These are phyloP conservation scores for Isurus oxyrinchus DNA, from an alignment of 2,113 vertebrate species.

Conservation along the genomic window DNA sequence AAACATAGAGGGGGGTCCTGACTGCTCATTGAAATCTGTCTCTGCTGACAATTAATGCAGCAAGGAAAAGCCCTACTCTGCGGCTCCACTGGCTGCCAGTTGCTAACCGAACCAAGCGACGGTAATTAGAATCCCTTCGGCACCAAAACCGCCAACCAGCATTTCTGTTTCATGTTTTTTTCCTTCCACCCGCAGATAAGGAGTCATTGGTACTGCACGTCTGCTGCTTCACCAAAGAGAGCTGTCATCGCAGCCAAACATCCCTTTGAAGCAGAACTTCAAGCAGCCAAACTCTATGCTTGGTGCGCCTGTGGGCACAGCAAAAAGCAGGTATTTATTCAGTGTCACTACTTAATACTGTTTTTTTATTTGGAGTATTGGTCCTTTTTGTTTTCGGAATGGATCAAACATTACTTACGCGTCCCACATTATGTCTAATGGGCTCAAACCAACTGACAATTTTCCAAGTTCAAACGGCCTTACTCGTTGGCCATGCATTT, in stretches of 20 bases:
- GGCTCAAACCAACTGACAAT: not conserved
- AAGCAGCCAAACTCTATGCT: constrained; percentile 62
- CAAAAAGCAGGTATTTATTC: constrained; percentile 63
- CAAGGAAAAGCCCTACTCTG: not conserved
- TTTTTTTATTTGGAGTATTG: not conserved
- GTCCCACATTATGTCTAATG: not conserved
- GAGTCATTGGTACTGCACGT: constrained; percentile 40
- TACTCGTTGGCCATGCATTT: not conserved
- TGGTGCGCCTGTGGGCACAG: constrained; percentile 79
- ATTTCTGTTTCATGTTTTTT: not conserved
- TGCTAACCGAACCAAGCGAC: not conserved
- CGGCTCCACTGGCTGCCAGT: not conserved
- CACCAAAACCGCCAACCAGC: not conserved
- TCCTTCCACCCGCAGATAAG: constrained; percentile 41
- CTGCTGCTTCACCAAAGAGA: not conserved
- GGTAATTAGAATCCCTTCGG: not conserved
- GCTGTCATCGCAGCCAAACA: constrained; percentile 57
- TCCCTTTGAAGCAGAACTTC: constrained; percentile 64
- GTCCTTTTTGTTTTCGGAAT: not conserved
- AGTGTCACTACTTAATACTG: not conserved
- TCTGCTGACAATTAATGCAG: not conserved
- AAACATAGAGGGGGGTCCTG: not conserved
- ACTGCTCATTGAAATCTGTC: not conserved
- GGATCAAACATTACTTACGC: not conserved
- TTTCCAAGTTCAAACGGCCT: not conserved